Evolutionary conservation across 2,888 invertebrate genomes (phyloP).

Genomic region (Pollenia labialis): DNA sequence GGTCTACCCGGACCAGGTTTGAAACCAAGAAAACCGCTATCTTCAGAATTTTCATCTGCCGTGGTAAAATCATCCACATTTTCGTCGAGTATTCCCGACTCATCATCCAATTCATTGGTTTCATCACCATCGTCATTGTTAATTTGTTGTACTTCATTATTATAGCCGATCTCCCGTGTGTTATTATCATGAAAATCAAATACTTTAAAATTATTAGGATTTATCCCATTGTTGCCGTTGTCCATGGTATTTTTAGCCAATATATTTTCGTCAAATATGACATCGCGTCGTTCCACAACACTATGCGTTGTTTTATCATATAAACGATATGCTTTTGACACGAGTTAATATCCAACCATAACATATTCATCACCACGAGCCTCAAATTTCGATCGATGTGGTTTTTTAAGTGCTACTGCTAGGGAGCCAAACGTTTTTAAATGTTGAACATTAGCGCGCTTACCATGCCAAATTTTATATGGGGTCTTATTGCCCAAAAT

Average conservation of each 20-base stretch:
- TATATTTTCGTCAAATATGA: slow-evolving; percentile 54
- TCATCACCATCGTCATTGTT: slow-evolving; percentile 8
- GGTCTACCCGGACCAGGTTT: slow-evolving; percentile 43
- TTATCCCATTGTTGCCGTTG: background rate
- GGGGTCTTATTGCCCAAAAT: background rate
- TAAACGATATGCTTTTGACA: slow-evolving; percentile 59
- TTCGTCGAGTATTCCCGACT: background rate
- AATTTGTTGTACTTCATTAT: no score
- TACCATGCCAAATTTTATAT: background rate
- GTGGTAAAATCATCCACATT: background rate
- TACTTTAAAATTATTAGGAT: slow-evolving; percentile 15
- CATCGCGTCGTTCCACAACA: slow-evolving; percentile 57
- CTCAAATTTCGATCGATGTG: no score
- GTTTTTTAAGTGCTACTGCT: no score
- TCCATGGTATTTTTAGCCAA: background rate
- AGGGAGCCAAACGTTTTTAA: no score
- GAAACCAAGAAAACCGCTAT: slow-evolving; percentile 19
- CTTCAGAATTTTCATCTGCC: slow-evolving; percentile 20
- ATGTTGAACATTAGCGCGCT: background rate
- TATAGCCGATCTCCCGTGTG: no score
- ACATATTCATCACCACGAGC: background rate
- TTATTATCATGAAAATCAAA: background rate
- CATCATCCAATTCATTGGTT: background rate
- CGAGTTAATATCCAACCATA: no score
- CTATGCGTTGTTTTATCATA: slow-evolving; percentile 43